Conservation (phyloP, 2,888 invertebrate genomes). For the Eurytoma adleriae region DNA sequence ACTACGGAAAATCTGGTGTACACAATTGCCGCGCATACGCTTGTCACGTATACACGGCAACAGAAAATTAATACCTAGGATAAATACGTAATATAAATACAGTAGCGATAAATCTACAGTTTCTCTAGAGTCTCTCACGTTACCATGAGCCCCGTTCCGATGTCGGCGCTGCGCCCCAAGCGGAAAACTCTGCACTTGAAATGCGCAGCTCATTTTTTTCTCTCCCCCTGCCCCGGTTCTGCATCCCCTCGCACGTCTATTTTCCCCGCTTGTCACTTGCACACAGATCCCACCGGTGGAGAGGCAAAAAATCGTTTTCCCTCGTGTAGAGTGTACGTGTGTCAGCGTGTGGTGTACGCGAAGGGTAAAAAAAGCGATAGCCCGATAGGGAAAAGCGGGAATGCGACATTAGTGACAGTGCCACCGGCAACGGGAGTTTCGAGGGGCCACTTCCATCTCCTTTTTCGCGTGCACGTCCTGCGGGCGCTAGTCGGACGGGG, state of each 20-base stretch:
- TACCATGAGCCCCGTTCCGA: constrained; percentile 21
- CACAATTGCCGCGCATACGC: constrained; percentile 13
- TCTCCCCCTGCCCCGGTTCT: background rate
- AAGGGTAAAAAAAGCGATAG: background rate
- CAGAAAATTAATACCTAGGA: constrained; percentile 2
- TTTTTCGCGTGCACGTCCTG: background rate
- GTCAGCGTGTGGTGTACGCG: background rate
- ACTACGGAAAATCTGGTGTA: constrained; percentile 28
- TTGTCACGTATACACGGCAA: no score
- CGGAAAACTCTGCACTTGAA: constrained; percentile 13
- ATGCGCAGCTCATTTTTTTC: background rate
- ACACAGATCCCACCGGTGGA: constrained; percentile 2
- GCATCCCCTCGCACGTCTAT: background rate
- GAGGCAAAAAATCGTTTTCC: background rate
- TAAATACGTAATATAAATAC: constrained; percentile 18
- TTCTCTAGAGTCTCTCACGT: constrained; percentile 16
- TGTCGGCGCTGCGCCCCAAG: background rate
- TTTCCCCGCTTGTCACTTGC: constrained; percentile 42
- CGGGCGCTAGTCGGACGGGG: constrained; percentile 3
- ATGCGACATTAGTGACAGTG: constrained; percentile 48
- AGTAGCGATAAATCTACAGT: constrained; percentile 36
- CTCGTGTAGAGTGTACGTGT: background rate
- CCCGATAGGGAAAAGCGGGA: background rate
- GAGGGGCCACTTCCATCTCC: background rate
- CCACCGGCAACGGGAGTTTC: constrained; percentile 44